Evolutionary conservation across 2,888 invertebrate species (phyloP).

Genomic region (Harmothoe impar): DNA sequence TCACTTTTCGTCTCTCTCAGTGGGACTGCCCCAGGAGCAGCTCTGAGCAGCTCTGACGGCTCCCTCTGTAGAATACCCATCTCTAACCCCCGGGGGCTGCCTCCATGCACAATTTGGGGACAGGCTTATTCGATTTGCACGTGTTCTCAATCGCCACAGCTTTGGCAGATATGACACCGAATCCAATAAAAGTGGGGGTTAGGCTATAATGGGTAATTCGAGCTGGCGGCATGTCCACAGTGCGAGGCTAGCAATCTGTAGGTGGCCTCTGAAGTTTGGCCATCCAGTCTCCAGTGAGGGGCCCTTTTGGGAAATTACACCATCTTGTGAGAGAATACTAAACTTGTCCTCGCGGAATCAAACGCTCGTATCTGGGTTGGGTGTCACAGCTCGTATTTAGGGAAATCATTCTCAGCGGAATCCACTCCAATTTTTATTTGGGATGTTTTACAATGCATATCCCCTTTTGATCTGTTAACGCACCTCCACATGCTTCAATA

Average conservation of each 20-base stretch:
- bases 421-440: not conserved
- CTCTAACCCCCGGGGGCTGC: slow-evolving; percentile 8
- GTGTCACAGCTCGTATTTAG: slow-evolving; percentile 2
- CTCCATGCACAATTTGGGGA: slow-evolving; percentile 17
- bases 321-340: slow-evolving; percentile 59
- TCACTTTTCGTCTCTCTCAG: slow-evolving; percentile 22
- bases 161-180: slow-evolving; percentile 45
- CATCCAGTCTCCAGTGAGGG: slow-evolving; percentile 9
- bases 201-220: slow-evolving; percentile 25
- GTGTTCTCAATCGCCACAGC: slow-evolving; percentile 49
- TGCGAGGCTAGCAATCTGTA: slow-evolving; percentile 43
- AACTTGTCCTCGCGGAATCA: slow-evolving; percentile 33
- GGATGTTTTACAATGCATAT: not conserved
- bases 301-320: slow-evolving; percentile 45
- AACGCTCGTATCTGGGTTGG: slow-evolving; percentile 11
- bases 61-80: not conserved
- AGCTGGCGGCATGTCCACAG: slow-evolving; percentile 32
- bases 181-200: slow-evolving; percentile 44
- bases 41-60: slow-evolving; percentile 21
- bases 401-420: not conserved
- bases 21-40: not conserved
- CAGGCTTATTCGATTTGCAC: slow-evolving; percentile 45
- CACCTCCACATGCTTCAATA: too few species aligned
- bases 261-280: slow-evolving; percentile 46
- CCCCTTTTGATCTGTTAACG: too few species aligned